Base-by-base conservation (phyloP, 2,797 vertebrate species). In the Lacerta agilis region DNA sequence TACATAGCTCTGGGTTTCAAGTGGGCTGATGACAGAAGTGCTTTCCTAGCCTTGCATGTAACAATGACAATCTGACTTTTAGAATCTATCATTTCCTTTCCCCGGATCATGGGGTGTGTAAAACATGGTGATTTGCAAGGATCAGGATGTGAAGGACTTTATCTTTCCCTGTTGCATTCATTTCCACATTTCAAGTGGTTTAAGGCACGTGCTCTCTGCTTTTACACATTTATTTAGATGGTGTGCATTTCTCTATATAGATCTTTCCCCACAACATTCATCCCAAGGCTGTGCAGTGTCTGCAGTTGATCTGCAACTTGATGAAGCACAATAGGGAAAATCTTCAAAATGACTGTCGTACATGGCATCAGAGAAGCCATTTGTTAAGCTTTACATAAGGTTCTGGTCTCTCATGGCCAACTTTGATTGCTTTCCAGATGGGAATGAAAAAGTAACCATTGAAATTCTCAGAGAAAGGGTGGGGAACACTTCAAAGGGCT, bases 381-480 rank as follows among this genome's bases (percentile, higher is more conserved):
- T 88, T 88, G 67, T 85, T 85, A 84, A 75, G 69, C 41, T 82
- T 71, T 66, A 73, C 36, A 6, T 87, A 75, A 71, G 83, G 18
- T 41, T 80, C 33, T 49, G 67, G 58, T 73, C 41, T 79, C 81
- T 83, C 58, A 72, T 58, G 58, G n/a, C 55, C 81, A 90, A 55
- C 55, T 83, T 25, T 73, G 85, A 75, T 84, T n/a, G 81, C 76
- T 84, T 83, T 90, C 75, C 85, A 87, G 41, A n/a, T 87, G n/a
- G 55, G 78, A 81, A 76, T 66, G 77, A 83, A 83, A 66, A 83
- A 67, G 27, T 64, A 72, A 25, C 67, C 76, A 79, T 25, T 79
- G 75, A 87, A 78, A 64, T 67, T 64, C 33, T 61, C 17, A 81
- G 58, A 18, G 36, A 78, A 18, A 77, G 8, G 17, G 8, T 41